Evolutionary conservation across 2,888 invertebrate species (phyloP), one percentile per base, ranked within the genome.

Genomic region (Drosophila maculinotata): DNA sequence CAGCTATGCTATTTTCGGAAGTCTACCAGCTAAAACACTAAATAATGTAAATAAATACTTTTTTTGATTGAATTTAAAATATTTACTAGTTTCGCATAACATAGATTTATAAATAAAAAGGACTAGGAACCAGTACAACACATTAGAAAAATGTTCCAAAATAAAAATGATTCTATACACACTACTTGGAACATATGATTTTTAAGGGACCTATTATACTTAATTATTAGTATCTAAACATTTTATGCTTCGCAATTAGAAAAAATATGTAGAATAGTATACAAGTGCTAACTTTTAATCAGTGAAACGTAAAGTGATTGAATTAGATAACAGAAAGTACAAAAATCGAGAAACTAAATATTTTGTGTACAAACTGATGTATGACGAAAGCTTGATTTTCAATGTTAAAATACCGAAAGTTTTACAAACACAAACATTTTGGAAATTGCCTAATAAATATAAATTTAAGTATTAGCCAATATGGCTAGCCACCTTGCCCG

Each of bases 111-210:
- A 72, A 76, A 76, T 62, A 78, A 82, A 65, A 66, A 80, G 85
- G 83, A 84, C 83, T 84, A 84, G 83, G 83, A 86, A 88, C 85
- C 79, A 84, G 81, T 82, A 85, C 69, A 69, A 78, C 58, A 68
- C 58, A 68, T 63, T 60, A 57, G 64, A 75, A 69, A 53, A 69
- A 56, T 58, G 49, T 63, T 75, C 52, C 52, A 26, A 57, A 70
- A 66, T 38, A 35, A 42, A 38, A 54, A 26, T 38, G 10, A 35
- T 56, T 30, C 14, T 48, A 31, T 47, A 35, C 49, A 28, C n/a
- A 30, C 28, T 41, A 36, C 3, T 47, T 62, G 51, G 51, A 44
- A 38, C 28, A 44, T 49, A 45, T n/a, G 30, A 59, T 17, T 39
- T 51, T 26, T n/a, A 25, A 35, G 10, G 25, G 65, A 10, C 28